Conservation (phyloP, 2,888 invertebrate species). For the Timema cristinae region DNA sequence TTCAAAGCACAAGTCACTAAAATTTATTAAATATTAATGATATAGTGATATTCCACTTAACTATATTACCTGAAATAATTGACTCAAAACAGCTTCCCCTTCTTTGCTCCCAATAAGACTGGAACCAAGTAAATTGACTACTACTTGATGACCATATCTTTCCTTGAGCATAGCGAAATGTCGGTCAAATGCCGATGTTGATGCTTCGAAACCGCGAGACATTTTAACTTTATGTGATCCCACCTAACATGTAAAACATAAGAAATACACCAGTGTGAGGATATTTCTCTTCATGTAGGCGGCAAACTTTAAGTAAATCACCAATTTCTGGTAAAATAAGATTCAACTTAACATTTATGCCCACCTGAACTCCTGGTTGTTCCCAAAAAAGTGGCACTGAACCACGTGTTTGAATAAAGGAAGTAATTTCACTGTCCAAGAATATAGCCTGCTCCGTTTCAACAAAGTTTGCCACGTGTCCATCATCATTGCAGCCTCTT, state of each 20-base stretch:
- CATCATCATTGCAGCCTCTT: slow-evolving; percentile 97
- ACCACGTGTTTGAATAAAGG: slow-evolving; percentile 89
- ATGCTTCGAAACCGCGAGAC: slow-evolving; percentile 92
- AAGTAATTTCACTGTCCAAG: slow-evolving; percentile 84
- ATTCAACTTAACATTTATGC: neutral
- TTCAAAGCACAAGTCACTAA: no score
- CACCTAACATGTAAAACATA: slow-evolving; percentile 52
- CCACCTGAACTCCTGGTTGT: slow-evolving; percentile 90
- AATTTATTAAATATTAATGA: no score
- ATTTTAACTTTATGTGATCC: slow-evolving; percentile 98
- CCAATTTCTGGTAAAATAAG: no score
- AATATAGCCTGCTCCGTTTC: slow-evolving; percentile 98
- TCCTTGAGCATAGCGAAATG: slow-evolving; percentile 82
- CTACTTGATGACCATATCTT: slow-evolving; percentile 85
- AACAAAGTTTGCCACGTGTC: slow-evolving; percentile 99
- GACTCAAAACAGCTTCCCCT: slow-evolving; percentile 92
- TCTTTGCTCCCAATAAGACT: slow-evolving; percentile 92
- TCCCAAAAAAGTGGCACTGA: slow-evolving; percentile 99
- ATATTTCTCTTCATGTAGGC: no score
- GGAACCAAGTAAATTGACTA: slow-evolving; percentile 89
- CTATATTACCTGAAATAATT: slow-evolving; percentile 70
- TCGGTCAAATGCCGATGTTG: slow-evolving; percentile 87
- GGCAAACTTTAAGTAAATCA: no score
- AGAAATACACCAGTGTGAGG: no score
- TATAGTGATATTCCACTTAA: neutral